A percentile compares a stretch with the other conserved stretches of the same genome.
Evolutionary conservation across 1,140 invertebrate species (phyloP).

Genomic region (Hycleus cichorii): DNA sequence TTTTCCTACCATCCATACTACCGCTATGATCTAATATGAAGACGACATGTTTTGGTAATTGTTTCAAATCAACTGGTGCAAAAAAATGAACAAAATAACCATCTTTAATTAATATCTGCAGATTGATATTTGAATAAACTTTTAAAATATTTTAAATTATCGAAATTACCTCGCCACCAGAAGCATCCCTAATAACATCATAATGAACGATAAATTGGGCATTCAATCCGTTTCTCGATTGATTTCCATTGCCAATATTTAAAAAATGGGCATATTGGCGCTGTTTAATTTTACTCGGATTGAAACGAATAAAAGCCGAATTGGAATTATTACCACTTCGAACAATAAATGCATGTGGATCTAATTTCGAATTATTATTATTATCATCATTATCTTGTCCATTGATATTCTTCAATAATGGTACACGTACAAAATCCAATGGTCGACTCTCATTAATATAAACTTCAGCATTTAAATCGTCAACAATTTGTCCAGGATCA

Average conservation of each 20-base stretch:
- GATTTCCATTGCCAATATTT: constrained; percentile 25
- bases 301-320: constrained; percentile 37
- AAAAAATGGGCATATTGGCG: constrained; percentile 30
- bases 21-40: constrained; percentile 63
- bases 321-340: constrained; percentile 33
- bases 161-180: constrained; percentile 46
- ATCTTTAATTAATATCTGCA: constrained; percentile 43
- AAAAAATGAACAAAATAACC: constrained; percentile 76
- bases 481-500: constrained; percentile 46
- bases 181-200: constrained; percentile 49
- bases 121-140: background rate
- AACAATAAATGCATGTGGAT: constrained; percentile 22
- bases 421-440: constrained; percentile 48
- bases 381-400: background rate
- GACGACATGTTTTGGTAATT: constrained; percentile 58
- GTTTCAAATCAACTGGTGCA: constrained; percentile 49
- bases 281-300: constrained; percentile 46
- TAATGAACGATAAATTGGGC: constrained; percentile 60
- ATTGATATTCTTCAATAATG: constrained; percentile 47
- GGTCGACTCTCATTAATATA: constrained; percentile 48
- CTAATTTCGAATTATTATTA: constrained; percentile 25
- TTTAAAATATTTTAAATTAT: background rate
- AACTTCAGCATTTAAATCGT: constrained; percentile 30
- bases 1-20: constrained; percentile 58
- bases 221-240: constrained; percentile 42